These are phyloP conservation scores for Eristalis tenax DNA, from an alignment of 2,888 invertebrate genomes.

Conservation along the genomic window DNA sequence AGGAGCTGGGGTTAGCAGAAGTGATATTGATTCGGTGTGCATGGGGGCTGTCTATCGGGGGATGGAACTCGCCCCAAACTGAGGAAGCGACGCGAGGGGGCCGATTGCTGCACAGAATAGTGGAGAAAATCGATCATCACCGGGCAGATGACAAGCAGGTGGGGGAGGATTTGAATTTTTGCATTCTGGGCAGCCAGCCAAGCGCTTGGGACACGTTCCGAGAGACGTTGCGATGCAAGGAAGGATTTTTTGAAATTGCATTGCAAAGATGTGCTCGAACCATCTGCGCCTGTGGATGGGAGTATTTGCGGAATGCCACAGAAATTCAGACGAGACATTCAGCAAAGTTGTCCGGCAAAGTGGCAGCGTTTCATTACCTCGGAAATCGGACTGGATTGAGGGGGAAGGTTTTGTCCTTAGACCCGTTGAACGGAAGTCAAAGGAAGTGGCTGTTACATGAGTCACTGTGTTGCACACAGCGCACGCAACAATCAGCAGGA, in stretches of 20 bases:
- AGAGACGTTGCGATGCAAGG: background rate
- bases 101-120: background rate
- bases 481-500: too few species aligned
- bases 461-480: too few species aligned
- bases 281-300: background rate
- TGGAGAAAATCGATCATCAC: background rate
- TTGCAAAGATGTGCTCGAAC: background rate
- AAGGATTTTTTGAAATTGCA: background rate
- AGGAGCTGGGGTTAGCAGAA: background rate
- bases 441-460: too few species aligned
- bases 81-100: too few species aligned
- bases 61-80: background rate
- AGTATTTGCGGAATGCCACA: background rate
- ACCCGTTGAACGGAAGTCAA: too few species aligned
- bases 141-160: background rate
- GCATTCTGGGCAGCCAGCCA: background rate
- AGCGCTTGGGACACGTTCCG: background rate
- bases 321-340: background rate
- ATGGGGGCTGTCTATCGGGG: background rate
- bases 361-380: background rate
- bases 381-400: too few species aligned
- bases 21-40: background rate
- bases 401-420: too few species aligned
- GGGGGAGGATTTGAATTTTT: background rate
- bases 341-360: background rate